phyloP scores from a whole-genome alignment of 1,140 invertebrate genomes.

The Microvelia longipes region DNA sequence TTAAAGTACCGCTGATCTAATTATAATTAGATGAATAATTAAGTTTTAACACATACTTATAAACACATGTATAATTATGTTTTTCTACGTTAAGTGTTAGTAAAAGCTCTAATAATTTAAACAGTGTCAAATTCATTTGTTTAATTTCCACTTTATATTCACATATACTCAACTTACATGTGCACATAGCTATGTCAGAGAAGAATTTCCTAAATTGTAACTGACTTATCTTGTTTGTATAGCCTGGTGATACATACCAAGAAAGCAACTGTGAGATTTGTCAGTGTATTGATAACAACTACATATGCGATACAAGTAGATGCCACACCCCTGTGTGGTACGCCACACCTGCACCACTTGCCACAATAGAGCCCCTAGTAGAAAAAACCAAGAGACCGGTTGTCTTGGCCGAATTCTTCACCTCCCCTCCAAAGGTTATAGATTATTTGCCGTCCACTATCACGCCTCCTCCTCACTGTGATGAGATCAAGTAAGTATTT shows the following conservation, averaged over 20 bases:
- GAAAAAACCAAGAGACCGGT: slow-evolving; percentile 2
- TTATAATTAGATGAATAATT: too few species aligned
- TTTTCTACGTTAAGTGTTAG: too few species aligned
- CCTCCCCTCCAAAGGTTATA: background rate
- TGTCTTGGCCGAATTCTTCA: slow-evolving; percentile 5
- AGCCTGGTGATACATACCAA: slow-evolving; percentile 41
- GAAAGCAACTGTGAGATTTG: slow-evolving; percentile 47
- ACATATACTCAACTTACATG: too few species aligned
- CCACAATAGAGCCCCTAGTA: slow-evolving; percentile 8
- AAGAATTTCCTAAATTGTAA: background rate
- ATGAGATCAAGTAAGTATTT: slow-evolving; percentile 14
- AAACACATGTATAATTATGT: too few species aligned
- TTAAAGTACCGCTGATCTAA: too few species aligned
- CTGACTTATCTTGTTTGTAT: background rate
- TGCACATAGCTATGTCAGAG: too few species aligned
- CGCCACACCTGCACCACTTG: slow-evolving; percentile 26
- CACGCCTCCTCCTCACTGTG: slow-evolving; percentile 34
- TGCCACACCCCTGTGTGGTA: background rate
- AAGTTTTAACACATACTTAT: too few species aligned
- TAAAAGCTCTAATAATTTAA: too few species aligned
- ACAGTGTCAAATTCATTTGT: too few species aligned
- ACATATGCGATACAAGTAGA: slow-evolving; percentile 36
- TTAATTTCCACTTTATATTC: too few species aligned
- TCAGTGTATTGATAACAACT: slow-evolving; percentile 58
- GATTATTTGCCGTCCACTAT: slow-evolving; percentile 29